These are phyloP conservation scores for Heptranchias perlo DNA, from an alignment of 2,113 vertebrate genomes.

Conservation along the genomic window DNA sequence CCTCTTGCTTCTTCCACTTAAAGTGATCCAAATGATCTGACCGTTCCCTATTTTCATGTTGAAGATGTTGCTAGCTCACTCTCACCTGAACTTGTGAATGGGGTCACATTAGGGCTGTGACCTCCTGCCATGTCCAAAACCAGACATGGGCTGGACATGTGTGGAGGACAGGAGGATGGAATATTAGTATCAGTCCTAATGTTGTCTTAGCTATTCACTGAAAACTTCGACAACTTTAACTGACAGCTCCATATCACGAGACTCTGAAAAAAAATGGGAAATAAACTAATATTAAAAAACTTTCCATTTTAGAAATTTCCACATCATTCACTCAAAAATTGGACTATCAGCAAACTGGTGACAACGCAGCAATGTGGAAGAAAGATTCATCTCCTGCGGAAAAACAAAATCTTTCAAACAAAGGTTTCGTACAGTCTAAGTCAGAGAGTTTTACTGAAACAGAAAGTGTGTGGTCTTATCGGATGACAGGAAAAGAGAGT, in stretches of 20 bases:
- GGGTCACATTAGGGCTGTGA: background rate
- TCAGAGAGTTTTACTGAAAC: background rate
- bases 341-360: background rate
- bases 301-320: background rate
- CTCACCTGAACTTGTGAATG: background rate
- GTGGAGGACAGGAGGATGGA: background rate
- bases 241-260: background rate
- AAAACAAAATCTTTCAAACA: background rate
- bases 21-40: background rate
- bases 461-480: constrained; percentile 3
- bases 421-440: background rate
- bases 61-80: background rate
- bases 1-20: background rate
- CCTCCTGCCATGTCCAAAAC: background rate
- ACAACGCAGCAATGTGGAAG: background rate
- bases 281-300: background rate
- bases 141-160: background rate
- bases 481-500: background rate
- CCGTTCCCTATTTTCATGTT: background rate
- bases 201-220: background rate
- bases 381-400: background rate
- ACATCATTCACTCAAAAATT: background rate
- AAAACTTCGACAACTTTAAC: background rate
- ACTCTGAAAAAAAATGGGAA: background rate
- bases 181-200: too few relatives aligned